Percentiles rank a stretch among this genome's conserved stretches.
These are phyloP conservation scores for Amphipyra berbera DNA, from an alignment of 2,888 invertebrate genomes.

Conservation along the genomic window DNA sequence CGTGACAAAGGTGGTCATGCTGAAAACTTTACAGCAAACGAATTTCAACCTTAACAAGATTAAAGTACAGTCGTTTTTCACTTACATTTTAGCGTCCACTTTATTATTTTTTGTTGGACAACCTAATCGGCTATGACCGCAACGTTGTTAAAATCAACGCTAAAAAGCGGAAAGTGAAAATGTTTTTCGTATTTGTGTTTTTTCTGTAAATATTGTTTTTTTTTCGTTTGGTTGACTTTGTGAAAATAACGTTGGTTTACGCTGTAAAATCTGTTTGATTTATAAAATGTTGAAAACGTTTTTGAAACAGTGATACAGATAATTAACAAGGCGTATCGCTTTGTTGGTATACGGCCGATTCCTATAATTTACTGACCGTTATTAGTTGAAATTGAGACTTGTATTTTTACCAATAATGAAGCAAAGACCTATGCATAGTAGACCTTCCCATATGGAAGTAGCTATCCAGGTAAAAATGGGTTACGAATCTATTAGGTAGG, in stretches of 20 bases:
- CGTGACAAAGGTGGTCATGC: slow-evolving; percentile 55
- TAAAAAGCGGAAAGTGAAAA: slow-evolving; percentile 43
- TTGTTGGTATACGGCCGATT: too few species aligned
- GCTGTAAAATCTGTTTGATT: neutral
- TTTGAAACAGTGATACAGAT: neutral
- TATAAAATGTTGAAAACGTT: neutral
- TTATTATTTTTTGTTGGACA: slow-evolving; percentile 42
- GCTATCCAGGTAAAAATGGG: too few species aligned
- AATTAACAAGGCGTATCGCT: neutral
- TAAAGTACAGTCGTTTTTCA: slow-evolving; percentile 11
- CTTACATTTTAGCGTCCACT: slow-evolving; percentile 4
- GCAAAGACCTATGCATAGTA: too few species aligned
- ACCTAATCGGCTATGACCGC: slow-evolving; percentile 50
- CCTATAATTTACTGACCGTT: too few species aligned
- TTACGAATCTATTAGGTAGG: too few species aligned
- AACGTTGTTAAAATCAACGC: slow-evolving; percentile 45
- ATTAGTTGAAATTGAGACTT: too few species aligned
- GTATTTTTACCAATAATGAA: too few species aligned
- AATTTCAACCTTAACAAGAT: slow-evolving; percentile 32
- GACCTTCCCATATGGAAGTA: too few species aligned
- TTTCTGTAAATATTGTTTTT: slow-evolving; percentile 8
- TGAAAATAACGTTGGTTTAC: neutral
- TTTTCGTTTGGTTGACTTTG: slow-evolving; percentile 2
- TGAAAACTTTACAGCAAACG: slow-evolving; percentile 21
- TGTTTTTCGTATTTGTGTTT: slow-evolving; percentile 20